Evolutionary conservation across 2,797 vertebrate genomes (phyloP).

Genomic region (Cuniculus paca): DNA sequence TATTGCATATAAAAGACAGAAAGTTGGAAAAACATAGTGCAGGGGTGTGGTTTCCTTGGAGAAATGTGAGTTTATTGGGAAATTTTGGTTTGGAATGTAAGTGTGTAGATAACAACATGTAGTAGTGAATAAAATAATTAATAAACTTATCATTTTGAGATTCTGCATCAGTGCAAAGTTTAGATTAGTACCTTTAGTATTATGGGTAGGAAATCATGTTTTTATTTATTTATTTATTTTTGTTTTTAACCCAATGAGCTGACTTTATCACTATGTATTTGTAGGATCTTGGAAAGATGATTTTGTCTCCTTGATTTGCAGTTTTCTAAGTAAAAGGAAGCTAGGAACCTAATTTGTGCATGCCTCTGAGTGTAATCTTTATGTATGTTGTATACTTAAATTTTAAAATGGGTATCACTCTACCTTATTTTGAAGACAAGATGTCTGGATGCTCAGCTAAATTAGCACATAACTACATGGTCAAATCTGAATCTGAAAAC

Average conservation of each 20-base stretch:
- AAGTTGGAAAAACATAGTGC: background rate
- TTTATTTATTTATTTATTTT: background rate
- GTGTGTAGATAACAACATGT: background rate
- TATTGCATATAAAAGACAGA: background rate
- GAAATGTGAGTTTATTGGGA: background rate
- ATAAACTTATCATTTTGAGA: background rate
- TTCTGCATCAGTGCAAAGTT: background rate
- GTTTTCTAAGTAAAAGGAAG: conserved; percentile 54
- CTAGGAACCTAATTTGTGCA: background rate
- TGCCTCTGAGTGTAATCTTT: background rate
- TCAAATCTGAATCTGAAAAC: conserved; percentile 11
- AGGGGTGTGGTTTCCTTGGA: background rate
- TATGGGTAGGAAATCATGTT: background rate
- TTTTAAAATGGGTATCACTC: conserved; percentile 30
- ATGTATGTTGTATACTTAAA: background rate
- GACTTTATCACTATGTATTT: background rate
- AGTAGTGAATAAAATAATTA: background rate
- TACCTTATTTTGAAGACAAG: conserved; percentile 47
- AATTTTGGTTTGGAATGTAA: background rate
- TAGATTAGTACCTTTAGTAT: background rate
- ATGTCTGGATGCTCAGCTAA: conserved; percentile 24
- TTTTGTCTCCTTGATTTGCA: background rate
- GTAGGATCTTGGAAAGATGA: background rate
- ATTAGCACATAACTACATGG: conserved; percentile 12
- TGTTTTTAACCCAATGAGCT: background rate